A percentile compares a stretch with the other conserved stretches of the same genome.
Evolutionary conservation across 2,888 invertebrate species (phyloP).

Genomic region (Euphydryas editha): DNA sequence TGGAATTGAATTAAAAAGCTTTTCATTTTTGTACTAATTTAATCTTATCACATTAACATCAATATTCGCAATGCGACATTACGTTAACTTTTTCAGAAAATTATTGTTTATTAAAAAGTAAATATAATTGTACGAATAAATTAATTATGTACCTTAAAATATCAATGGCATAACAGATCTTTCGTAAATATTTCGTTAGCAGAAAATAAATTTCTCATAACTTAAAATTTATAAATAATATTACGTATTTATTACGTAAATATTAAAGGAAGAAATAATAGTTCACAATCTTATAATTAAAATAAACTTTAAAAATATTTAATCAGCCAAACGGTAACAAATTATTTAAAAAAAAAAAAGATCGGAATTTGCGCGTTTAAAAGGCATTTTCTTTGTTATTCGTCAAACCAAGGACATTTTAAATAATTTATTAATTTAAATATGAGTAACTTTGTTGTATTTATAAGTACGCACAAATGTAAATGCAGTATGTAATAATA

Average conservation of each 20-base stretch:
- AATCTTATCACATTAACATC: conserved; percentile 38
- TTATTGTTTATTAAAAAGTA: conserved; percentile 37
- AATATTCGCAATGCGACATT: conserved; percentile 32
- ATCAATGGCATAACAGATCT: conserved; percentile 74
- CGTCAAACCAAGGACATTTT: not conserved
- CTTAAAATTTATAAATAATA: conserved; percentile 20
- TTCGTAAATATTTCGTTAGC: conserved; percentile 44
- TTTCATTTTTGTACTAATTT: conserved; percentile 31
- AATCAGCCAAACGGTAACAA: conserved; percentile 5
- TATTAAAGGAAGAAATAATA: conserved; percentile 4
- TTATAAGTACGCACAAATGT: conserved; percentile 5
- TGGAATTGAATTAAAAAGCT: conserved; percentile 13
- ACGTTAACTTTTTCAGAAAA: conserved; percentile 21
- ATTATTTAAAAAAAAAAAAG: not conserved
- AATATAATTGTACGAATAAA: conserved; percentile 59
- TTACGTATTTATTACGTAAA: conserved; percentile 23
- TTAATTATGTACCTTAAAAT: conserved; percentile 62
- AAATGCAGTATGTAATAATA: not conserved
- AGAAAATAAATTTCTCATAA: conserved; percentile 15
- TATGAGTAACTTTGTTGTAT: not conserved
- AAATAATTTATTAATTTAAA: not conserved
- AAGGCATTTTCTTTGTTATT: not conserved
- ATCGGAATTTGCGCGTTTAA: not conserved
- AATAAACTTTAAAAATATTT: not conserved
- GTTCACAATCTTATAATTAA: not conserved